Conservation (phyloP, 2,888 invertebrate species). For the Hipparchia semele region DNA sequence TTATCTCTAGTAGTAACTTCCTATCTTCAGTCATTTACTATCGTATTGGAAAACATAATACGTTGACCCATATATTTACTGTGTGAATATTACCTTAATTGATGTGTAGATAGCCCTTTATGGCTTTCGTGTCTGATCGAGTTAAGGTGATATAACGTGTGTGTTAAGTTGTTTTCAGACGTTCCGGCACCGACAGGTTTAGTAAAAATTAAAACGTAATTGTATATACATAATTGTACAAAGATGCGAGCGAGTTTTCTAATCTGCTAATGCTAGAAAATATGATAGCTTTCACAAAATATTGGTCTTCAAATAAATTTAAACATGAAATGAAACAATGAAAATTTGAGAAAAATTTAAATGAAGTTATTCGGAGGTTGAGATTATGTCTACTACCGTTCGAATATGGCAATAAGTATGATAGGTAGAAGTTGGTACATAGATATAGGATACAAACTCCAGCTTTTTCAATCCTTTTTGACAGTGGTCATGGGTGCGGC, state of each 20-base stretch:
- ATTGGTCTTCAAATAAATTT: no score
- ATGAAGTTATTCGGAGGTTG: no score
- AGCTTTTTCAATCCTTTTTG: not conserved
- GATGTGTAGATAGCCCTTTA: conserved; percentile 17
- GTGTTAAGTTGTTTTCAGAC: not conserved
- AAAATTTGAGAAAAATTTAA: no score
- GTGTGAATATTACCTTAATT: conserved; percentile 25
- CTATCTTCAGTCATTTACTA: conserved; percentile 16
- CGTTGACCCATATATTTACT: conserved; percentile 28
- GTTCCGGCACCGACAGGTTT: not conserved
- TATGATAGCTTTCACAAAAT: no score
- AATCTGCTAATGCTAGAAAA: no score
- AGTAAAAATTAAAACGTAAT: not conserved
- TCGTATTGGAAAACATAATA: conserved; percentile 20
- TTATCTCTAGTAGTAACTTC: conserved; percentile 6
- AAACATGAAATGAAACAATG: no score
- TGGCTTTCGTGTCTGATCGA: not conserved
- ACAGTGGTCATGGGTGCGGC: not conserved
- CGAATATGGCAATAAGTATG: no score
- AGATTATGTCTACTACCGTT: no score
- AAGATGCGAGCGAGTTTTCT: no score
- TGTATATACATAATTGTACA: no score
- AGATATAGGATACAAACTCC: not conserved
- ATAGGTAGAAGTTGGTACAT: no score
- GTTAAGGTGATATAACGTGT: conserved; percentile 3